These are phyloP conservation scores for Ceramica pisi DNA, from an alignment of 2,888 invertebrate genomes.

Conservation along the genomic window DNA sequence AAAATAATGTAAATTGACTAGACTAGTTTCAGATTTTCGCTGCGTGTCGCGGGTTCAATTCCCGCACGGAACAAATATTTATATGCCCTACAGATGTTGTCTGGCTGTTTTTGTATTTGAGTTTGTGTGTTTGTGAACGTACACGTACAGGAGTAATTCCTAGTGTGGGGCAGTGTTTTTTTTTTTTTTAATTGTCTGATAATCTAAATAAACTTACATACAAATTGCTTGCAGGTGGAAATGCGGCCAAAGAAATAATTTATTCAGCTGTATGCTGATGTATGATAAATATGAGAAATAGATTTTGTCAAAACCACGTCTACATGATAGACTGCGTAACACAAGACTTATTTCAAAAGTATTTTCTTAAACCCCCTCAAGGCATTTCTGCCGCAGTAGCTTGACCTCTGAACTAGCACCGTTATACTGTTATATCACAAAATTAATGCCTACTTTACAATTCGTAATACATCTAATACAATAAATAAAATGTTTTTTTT, in stretches of 20 bases:
- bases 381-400: neutral
- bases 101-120: too few species aligned
- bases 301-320: neutral
- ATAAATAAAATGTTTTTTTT: neutral
- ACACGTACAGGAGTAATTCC: too few species aligned
- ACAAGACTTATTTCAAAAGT: neutral
- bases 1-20: too few species aligned
- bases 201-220: too few species aligned
- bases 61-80: too few species aligned
- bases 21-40: too few species aligned
- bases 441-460: slow-evolving; percentile 20
- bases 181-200: too few species aligned
- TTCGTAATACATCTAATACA: neutral
- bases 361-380: slow-evolving; percentile 5
- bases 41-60: too few species aligned
- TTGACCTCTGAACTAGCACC: slow-evolving; percentile 22
- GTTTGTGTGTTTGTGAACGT: too few species aligned
- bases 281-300: neutral
- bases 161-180: too few species aligned
- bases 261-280: neutral
- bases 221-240: neutral
- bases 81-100: too few species aligned
- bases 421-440: slow-evolving; percentile 35
- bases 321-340: neutral
- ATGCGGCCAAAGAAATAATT: neutral